Evolutionary conservation across 1,140 invertebrate species (phyloP).

Genomic region (Cydia amplana): DNA sequence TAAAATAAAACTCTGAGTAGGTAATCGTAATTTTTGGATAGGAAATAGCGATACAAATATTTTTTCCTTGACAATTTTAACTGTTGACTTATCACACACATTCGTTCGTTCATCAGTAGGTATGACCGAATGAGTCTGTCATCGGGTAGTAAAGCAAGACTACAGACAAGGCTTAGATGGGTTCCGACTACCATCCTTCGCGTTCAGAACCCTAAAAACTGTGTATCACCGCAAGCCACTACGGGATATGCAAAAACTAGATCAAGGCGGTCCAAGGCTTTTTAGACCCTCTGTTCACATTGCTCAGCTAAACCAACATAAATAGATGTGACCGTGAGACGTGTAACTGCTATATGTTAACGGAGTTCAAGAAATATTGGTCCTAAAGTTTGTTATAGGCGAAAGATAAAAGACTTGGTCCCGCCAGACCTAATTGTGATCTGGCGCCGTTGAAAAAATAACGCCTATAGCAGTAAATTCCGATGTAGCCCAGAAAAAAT

Average conservation of each 20-base stretch:
- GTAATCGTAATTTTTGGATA: too few species aligned
- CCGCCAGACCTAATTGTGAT: constrained; percentile 9
- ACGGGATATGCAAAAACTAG: constrained; percentile 19
- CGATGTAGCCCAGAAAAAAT: background rate
- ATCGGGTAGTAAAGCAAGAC: too few species aligned
- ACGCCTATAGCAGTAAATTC: constrained; percentile 12
- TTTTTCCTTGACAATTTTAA: too few species aligned
- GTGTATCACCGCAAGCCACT: constrained; percentile 41
- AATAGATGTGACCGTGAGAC: background rate
- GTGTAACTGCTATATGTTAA: background rate
- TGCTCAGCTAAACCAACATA: background rate
- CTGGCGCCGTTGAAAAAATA: background rate
- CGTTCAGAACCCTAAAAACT: constrained; percentile 7
- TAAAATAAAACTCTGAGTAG: too few species aligned
- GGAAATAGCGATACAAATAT: too few species aligned
- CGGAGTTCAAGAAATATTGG: background rate
- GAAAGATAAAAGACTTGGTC: background rate
- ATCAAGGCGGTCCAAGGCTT: background rate
- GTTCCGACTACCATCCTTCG: too few species aligned
- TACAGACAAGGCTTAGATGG: too few species aligned
- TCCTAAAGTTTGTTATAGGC: background rate
- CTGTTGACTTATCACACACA: too few species aligned
- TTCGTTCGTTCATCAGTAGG: too few species aligned
- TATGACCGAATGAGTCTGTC: too few species aligned
- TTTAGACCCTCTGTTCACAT: constrained; percentile 2